A percentile compares a stretch with the other conserved stretches of the same genome.
These are phyloP conservation scores for Periparus ater DNA, from an alignment of 2,797 vertebrate genomes.

Conservation along the genomic window DNA sequence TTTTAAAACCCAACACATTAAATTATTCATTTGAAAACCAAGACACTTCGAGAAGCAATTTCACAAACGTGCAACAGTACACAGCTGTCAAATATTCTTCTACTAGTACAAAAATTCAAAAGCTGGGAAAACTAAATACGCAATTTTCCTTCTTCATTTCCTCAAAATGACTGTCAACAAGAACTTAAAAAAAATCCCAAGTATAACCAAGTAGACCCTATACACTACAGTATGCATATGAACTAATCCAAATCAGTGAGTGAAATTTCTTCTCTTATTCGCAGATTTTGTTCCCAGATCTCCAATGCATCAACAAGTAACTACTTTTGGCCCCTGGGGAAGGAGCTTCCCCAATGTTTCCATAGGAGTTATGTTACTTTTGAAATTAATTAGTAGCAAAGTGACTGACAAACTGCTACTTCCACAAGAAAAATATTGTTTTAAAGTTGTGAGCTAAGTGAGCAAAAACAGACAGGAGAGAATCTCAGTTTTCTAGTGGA, in stretches of 20 bases:
- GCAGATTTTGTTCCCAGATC: not conserved
- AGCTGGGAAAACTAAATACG: not conserved
- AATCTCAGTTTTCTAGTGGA: not conserved
- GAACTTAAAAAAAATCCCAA: not conserved
- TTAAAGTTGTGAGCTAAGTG: not conserved
- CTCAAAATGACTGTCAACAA: not conserved
- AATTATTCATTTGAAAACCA: constrained; percentile 42
- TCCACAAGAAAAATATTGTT: not conserved
- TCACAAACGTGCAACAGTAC: constrained; percentile 56
- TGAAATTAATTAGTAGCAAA: not conserved
- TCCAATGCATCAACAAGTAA: not conserved
- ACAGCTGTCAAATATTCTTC: constrained; percentile 64
- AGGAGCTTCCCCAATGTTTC: not conserved
- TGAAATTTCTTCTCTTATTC: not conserved
- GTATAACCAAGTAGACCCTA: not conserved
- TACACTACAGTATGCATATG: not conserved
- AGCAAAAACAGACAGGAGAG: not conserved
- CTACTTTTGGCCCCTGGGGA: not conserved
- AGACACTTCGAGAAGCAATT: constrained; percentile 66
- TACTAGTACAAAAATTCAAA: not conserved
- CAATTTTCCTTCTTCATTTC: not conserved
- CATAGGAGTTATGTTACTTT: not conserved
- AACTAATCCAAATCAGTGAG: not conserved
- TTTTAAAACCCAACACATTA: constrained; percentile 38
- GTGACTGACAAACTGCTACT: not conserved